phyloP scores from a whole-genome alignment of 1,140 invertebrate species.

The Neelides sp. region DNA sequence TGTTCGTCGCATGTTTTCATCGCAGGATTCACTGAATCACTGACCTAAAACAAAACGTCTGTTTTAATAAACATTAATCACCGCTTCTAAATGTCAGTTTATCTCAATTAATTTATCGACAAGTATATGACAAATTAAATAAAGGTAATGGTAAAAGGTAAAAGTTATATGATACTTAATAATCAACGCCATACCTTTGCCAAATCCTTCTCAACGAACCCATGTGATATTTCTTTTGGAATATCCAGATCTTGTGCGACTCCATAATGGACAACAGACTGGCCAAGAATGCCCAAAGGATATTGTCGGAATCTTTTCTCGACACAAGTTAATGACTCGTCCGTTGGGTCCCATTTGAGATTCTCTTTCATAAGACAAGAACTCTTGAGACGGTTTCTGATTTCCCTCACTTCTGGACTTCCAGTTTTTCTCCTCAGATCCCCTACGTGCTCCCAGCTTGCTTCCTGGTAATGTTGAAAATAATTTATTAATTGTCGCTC shows the following conservation, averaged over 20 bases:
- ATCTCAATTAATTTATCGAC: constrained; percentile 1
- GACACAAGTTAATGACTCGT: constrained; percentile 23
- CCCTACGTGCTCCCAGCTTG: constrained; percentile 18
- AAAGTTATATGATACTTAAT: no score
- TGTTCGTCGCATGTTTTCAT: constrained; percentile 17
- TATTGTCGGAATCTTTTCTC: constrained; percentile 19
- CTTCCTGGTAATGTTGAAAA: constrained; percentile 22
- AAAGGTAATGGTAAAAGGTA: no score
- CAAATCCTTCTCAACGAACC: constrained; percentile 5
- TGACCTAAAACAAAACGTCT: not conserved
- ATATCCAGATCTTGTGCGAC: constrained; percentile 26
- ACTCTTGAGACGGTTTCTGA: constrained; percentile 19
- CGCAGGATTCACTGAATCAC: constrained; percentile 18
- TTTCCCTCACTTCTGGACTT: constrained; percentile 16
- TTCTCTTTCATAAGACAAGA: constrained; percentile 10
- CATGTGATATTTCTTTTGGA: constrained; percentile 24
- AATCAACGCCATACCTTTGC: constrained; percentile 6
- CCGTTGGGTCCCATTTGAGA: constrained; percentile 23
- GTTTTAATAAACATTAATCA: not conserved
- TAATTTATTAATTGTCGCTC: constrained; percentile 6
- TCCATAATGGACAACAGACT: constrained; percentile 24
- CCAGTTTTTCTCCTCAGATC: constrained; percentile 10
- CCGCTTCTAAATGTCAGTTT: not conserved
- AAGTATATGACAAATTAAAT: not conserved
- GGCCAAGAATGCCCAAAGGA: constrained; percentile 13